Evolutionary conservation across 2,888 invertebrate genomes (phyloP).

Genomic region (Drosophila nigritarsus): DNA sequence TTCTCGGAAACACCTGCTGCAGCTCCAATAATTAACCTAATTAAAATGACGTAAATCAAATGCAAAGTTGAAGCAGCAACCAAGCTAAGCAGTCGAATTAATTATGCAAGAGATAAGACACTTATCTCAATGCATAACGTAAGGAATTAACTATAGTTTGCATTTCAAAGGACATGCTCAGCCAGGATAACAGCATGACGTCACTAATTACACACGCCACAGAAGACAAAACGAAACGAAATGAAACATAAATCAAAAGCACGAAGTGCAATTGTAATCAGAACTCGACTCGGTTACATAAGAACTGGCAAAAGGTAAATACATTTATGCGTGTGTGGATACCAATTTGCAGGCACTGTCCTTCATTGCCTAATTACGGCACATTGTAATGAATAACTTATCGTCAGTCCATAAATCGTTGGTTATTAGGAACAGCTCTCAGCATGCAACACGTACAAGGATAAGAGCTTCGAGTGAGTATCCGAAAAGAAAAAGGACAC

Average conservation of each 20-base stretch:
- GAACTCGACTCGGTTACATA: not conserved
- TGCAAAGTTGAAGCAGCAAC: slow-evolving; percentile 15
- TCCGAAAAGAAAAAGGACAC: not conserved
- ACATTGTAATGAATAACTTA: slow-evolving; percentile 44
- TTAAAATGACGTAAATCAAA: not conserved
- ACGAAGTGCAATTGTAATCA: too few relatives aligned
- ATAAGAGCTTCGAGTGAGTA: slow-evolving; percentile 5
- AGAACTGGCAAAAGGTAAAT: not conserved
- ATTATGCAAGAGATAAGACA: slow-evolving; percentile 14
- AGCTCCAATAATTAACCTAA: not conserved
- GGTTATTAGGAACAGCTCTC: slow-evolving; percentile 11
- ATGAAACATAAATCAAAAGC: slow-evolving; percentile 3
- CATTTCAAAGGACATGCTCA: slow-evolving; percentile 29
- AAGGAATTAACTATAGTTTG: slow-evolving; percentile 10
- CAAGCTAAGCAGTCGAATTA: not conserved
- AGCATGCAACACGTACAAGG: slow-evolving; percentile 49
- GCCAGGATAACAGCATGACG: not conserved
- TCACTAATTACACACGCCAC: slow-evolving; percentile 9
- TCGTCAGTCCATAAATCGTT: slow-evolving; percentile 42
- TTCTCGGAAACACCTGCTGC: not conserved
- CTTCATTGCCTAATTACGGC: slow-evolving; percentile 46
- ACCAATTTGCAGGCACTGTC: slow-evolving; percentile 27
- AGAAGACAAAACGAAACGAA: not conserved
- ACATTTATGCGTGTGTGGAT: slow-evolving; percentile 15
- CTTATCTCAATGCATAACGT: slow-evolving; percentile 17